A percentile compares a stretch with the other conserved stretches of the same genome.
Evolutionary conservation across 2,797 vertebrate species (phyloP).

Genomic region (Carapus acus): DNA sequence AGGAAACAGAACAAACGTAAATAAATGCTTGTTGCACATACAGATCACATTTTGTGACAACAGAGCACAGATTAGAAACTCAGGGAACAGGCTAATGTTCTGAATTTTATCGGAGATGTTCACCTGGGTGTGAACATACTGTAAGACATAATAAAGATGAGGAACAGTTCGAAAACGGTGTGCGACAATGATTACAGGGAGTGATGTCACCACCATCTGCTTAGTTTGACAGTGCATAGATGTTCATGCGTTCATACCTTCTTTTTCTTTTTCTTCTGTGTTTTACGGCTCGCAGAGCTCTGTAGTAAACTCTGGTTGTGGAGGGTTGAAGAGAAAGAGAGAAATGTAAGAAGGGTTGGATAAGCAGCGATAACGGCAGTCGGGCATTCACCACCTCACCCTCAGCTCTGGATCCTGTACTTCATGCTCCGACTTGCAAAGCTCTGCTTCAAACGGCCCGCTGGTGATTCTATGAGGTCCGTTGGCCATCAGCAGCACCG

Average conservation of each 20-base stretch:
- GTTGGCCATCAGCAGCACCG: slow-evolving; percentile 93
- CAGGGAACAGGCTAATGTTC: too few species aligned
- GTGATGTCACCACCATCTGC: too few species aligned
- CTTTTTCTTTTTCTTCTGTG: slow-evolving; percentile 99
- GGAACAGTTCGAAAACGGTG: too few species aligned
- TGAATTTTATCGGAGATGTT: too few species aligned
- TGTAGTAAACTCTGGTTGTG: slow-evolving; percentile 92
- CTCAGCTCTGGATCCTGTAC: slow-evolving; percentile 90
- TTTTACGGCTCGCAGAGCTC: slow-evolving; percentile 93
- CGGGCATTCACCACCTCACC: slow-evolving; percentile 59
- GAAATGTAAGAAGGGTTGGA: background rate
- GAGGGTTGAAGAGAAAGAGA: slow-evolving; percentile 15
- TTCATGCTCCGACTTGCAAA: slow-evolving; percentile 90
- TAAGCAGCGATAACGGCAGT: background rate
- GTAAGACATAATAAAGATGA: too few species aligned
- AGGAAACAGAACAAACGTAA: background rate
- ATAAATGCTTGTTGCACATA: background rate
- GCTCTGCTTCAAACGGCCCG: slow-evolving; percentile 81
- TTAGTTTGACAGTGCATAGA: too few species aligned
- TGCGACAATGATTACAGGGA: too few species aligned
- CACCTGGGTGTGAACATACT: too few species aligned
- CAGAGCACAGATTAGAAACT: background rate
- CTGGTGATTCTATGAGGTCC: slow-evolving; percentile 92
- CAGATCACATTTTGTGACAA: background rate
- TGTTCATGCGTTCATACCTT: slow-evolving; percentile 73